Percentiles rank a stretch among this genome's conserved stretches.
Evolutionary conservation across 1,140 invertebrate genomes (phyloP).

Genomic region (Calliopsis andreniformis): DNA sequence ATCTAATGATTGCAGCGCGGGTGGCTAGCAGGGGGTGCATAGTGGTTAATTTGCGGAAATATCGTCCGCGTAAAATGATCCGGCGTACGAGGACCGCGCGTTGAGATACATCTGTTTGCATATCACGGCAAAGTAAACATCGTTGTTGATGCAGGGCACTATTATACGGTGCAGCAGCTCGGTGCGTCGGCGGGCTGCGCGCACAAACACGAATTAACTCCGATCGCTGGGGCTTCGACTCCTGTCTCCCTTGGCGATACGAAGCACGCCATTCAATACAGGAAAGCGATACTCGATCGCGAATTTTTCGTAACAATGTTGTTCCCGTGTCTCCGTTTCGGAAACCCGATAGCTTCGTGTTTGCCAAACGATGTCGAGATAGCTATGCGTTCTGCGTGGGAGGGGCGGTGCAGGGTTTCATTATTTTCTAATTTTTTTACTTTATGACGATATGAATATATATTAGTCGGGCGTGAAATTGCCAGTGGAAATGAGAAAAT

Average conservation of each 20-base stretch:
- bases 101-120: slow-evolving; percentile 34
- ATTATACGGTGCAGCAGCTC: slow-evolving; percentile 21
- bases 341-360: not conserved
- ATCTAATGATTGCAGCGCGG: not conserved
- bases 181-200: not conserved
- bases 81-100: not conserved
- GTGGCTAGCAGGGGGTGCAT: no score
- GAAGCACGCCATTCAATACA: not conserved
- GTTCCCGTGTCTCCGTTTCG: not conserved
- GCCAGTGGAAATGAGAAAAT: no score
- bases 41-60: slow-evolving; percentile 31
- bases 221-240: slow-evolving; percentile 32
- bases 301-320: slow-evolving; percentile 9
- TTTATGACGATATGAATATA: no score
- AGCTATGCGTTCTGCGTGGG: no score
- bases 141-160: slow-evolving; percentile 39
- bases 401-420: no score
- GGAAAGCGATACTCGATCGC: slow-evolving; percentile 26
- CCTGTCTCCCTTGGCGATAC: not conserved
- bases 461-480: no score
- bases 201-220: slow-evolving; percentile 45
- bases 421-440: no score
- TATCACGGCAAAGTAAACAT: slow-evolving; percentile 38
- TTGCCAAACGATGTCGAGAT: not conserved
- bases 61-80: slow-evolving; percentile 45